Evolutionary conservation across 2,888 invertebrate species (phyloP), one percentile per base, ranked within the genome.

Genomic region (Autographa pulchrina): DNA sequence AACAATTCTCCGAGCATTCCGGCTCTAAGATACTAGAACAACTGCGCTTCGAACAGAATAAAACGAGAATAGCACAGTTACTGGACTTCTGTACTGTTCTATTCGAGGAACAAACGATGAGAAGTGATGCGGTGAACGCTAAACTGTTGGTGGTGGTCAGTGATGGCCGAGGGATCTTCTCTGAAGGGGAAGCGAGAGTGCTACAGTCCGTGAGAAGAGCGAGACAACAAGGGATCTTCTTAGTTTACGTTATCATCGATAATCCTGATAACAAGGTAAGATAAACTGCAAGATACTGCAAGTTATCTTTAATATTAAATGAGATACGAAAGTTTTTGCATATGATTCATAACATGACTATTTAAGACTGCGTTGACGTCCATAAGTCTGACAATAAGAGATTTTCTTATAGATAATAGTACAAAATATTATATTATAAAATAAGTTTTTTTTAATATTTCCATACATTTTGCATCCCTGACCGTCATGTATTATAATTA

Each of bases 161-260:
- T 52, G 99, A 99, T 93, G 99, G 99, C 0, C 96, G 99, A 58
- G 99, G 99, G 1, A 97, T 99, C 79, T 98, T 98, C 91, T 98
- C 98, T 6, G 98, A 99, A 89, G 99, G 99, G 0, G 97, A 97
- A 85, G 97, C 97, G 0, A 96, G 95, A 73, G 98, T 99, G 2
- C 25, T 92, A 2, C 97, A 97, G 80, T 98, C 99, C 0, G 98
- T 99, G 0, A 96, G 98, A 84, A 94, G 97, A 83, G 98, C 99
- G 5, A 97, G 97, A 76, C 96, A 98, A 65, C 96, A 97, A 68
- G 97, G 98, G 56, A 97, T 99, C 81, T 99, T 99, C 92, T 96
- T 98, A 76, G 98, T 99, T 7, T 99, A 99, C 90, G 97, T 99
- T 64, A 98, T 99, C 77, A 97, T 99, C 61, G 99, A 99, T 91